A percentile compares a stretch with the other conserved stretches of the same genome.
These are phyloP conservation scores for Clarias laeviceps DNA, from an alignment of 2,797 vertebrate species.

Conservation along the genomic window DNA sequence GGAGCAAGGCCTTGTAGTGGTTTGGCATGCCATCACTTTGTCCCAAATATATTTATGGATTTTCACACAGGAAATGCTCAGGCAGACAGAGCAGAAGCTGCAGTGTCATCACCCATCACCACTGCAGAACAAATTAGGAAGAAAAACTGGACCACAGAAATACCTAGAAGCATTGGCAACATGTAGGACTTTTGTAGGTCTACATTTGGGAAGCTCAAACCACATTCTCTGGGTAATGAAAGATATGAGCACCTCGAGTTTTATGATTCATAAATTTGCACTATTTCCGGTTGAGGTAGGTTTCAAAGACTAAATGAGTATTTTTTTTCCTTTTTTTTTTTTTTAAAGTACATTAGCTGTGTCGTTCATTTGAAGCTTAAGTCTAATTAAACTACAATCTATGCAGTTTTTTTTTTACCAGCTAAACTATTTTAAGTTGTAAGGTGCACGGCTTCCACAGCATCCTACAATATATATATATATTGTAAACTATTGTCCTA, in stretches of 20 bases:
- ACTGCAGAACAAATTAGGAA: slow-evolving; percentile 6
- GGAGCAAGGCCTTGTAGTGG: slow-evolving; percentile 10
- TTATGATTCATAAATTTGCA: background rate
- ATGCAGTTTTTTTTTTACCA: too few species aligned
- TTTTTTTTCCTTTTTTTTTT: background rate
- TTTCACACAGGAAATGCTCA: slow-evolving; percentile 12
- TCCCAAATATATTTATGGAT: slow-evolving; percentile 38
- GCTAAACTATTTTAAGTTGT: background rate
- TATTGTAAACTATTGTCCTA: slow-evolving; percentile 9
- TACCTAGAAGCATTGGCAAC: background rate
- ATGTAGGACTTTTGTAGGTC: background rate
- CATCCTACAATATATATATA: slow-evolving; percentile 13
- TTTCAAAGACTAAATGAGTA: background rate
- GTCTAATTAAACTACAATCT: background rate
- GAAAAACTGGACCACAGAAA: slow-evolving; percentile 15
- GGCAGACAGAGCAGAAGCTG: slow-evolving; percentile 17
- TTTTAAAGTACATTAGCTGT: background rate
- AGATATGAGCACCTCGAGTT: background rate
- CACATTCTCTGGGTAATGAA: background rate
- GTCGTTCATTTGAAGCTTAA: background rate
- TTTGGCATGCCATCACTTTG: slow-evolving; percentile 33
- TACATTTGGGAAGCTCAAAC: background rate
- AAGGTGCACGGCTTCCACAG: background rate
- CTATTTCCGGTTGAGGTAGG: background rate
- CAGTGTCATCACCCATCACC: slow-evolving; percentile 21